Percentiles rank a stretch among this genome's conserved stretches.
These are phyloP conservation scores for Galeopterus variegatus DNA, from an alignment of 2,113 vertebrate species.

Conservation along the genomic window DNA sequence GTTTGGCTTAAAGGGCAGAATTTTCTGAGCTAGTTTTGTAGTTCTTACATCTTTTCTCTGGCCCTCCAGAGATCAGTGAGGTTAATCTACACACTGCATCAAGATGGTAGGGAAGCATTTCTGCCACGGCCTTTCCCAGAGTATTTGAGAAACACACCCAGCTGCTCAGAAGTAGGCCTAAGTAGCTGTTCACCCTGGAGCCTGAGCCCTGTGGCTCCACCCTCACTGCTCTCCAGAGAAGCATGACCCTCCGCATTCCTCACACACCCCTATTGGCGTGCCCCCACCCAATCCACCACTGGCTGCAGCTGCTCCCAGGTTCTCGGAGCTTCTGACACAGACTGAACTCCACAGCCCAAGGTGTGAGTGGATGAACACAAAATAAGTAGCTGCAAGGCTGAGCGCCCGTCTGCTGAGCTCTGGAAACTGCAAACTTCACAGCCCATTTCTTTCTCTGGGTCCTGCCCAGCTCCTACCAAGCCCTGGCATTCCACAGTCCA, in stretches of 20 bases:
- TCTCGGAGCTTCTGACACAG: slow-evolving; percentile 59
- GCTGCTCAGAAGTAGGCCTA: not conserved
- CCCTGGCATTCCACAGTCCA: slow-evolving; percentile 61
- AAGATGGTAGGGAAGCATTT: not conserved
- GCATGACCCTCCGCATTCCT: not conserved
- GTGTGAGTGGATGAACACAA: slow-evolving; percentile 61
- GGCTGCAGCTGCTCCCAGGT: not conserved
- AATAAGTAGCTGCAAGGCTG: slow-evolving; percentile 63
- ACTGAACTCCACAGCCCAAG: slow-evolving; percentile 28
- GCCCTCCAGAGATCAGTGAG: not conserved
- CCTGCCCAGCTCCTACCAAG: slow-evolving; percentile 74
- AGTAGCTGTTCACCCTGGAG: not conserved
- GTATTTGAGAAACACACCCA: not conserved
- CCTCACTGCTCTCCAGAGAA: not conserved
- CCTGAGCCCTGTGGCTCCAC: not conserved
- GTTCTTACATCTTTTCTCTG: not conserved
- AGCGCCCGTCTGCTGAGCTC: slow-evolving; percentile 68
- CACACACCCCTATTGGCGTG: not conserved
- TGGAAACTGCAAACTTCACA: slow-evolving; percentile 77
- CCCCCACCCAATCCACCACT: not conserved
- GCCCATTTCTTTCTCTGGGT: slow-evolving; percentile 74
- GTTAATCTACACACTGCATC: not conserved
- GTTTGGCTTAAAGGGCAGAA: not conserved
- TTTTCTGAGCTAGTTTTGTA: not conserved
- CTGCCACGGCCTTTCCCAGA: not conserved